A percentile compares a stretch with the other conserved stretches of the same genome.
These are phyloP conservation scores for Glossophaga mutica DNA, from an alignment of 2,797 vertebrate species.

Conservation along the genomic window DNA sequence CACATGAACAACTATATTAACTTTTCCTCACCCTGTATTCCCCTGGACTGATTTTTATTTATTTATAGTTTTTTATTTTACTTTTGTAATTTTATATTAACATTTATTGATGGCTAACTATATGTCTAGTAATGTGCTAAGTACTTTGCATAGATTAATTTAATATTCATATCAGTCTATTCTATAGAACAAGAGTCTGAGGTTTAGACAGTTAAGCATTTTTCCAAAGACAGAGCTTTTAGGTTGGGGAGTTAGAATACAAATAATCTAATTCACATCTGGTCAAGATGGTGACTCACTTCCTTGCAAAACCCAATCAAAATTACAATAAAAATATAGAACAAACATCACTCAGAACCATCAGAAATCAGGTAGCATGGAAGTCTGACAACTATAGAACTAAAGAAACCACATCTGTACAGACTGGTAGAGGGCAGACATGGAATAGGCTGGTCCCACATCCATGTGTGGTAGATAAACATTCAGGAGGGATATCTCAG, in stretches of 20 bases:
- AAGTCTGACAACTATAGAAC: not conserved
- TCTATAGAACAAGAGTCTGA: not conserved
- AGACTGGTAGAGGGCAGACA: not conserved
- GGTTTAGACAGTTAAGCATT: not conserved
- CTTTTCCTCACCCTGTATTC: not conserved
- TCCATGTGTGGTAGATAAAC: no score
- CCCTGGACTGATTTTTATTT: not conserved
- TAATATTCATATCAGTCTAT: not conserved
- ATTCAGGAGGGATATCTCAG: not conserved
- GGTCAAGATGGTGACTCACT: not conserved
- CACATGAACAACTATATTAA: not conserved
- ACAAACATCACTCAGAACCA: not conserved
- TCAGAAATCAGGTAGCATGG: not conserved
- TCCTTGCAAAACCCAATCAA: not conserved
- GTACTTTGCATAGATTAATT: not conserved
- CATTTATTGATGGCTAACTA: not conserved
- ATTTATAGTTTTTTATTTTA: not conserved
- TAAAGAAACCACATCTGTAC: not conserved
- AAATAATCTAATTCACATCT: not conserved
- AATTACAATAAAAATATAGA: not conserved
- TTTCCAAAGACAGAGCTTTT: not conserved
- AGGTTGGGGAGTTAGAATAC: not conserved
- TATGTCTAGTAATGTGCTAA: not conserved
- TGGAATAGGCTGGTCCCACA: no score
- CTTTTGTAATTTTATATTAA: not conserved